A percentile compares a stretch with the other conserved stretches of the same genome.
These are phyloP conservation scores for Colletes collaris DNA, from an alignment of 2,888 invertebrate species.

Conservation along the genomic window DNA sequence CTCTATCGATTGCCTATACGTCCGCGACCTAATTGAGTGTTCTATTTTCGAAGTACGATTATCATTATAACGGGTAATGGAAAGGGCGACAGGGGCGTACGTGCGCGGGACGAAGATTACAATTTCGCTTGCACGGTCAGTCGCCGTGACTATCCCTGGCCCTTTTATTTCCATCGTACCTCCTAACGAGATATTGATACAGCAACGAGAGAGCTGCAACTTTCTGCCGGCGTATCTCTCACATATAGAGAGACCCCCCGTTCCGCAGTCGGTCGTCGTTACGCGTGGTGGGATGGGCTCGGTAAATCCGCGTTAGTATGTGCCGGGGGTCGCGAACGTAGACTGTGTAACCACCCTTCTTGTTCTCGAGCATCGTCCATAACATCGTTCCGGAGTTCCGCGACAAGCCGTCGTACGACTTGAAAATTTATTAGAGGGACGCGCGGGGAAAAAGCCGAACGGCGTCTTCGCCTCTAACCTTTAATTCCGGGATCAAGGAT, in stretches of 20 bases:
- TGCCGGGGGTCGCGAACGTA: slow-evolving; percentile 69
- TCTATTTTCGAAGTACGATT: slow-evolving; percentile 39
- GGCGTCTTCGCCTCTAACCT: not conserved
- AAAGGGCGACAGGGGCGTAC: not conserved
- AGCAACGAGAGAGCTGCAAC: slow-evolving; percentile 64
- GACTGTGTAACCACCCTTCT: slow-evolving; percentile 71
- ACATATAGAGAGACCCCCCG: slow-evolving; percentile 55
- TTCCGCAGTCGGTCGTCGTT: slow-evolving; percentile 69
- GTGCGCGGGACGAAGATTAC: slow-evolving; percentile 30
- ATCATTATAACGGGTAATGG: slow-evolving; percentile 30
- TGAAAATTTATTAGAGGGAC: slow-evolving; percentile 70
- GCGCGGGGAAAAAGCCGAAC: slow-evolving; percentile 44
- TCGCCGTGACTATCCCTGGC: slow-evolving; percentile 34
- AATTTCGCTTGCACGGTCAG: slow-evolving; percentile 58
- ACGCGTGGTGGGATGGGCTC: slow-evolving; percentile 60
- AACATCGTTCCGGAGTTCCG: slow-evolving; percentile 71
- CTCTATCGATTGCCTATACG: slow-evolving; percentile 38
- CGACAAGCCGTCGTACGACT: slow-evolving; percentile 66
- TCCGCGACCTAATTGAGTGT: slow-evolving; percentile 30
- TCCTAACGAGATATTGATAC: slow-evolving; percentile 73
- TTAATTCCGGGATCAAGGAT: too few species aligned
- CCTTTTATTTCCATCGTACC: slow-evolving; percentile 62
- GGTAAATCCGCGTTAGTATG: slow-evolving; percentile 74
- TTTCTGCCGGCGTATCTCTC: slow-evolving; percentile 40
- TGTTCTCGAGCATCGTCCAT: slow-evolving; percentile 70